Percentiles rank a stretch among this genome's conserved stretches.
These are phyloP conservation scores for Eumaeus atala DNA, from an alignment of 1,140 invertebrate species.

Conservation along the genomic window DNA sequence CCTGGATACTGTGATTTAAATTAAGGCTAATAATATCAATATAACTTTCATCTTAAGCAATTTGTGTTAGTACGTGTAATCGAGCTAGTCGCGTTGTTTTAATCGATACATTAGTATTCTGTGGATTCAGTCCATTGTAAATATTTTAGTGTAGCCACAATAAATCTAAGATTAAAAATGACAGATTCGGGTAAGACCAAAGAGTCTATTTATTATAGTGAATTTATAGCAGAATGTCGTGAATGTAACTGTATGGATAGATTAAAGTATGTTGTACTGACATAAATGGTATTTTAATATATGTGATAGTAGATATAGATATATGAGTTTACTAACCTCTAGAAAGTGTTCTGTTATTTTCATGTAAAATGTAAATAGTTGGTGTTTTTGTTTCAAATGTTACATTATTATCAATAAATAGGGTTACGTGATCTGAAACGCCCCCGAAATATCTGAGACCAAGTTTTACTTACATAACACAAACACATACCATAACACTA, in stretches of 20 bases:
- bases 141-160: too few species aligned
- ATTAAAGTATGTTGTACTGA: slow-evolving; percentile 32
- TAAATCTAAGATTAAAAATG: background rate
- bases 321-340: slow-evolving; percentile 22
- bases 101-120: background rate
- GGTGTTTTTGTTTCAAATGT: background rate
- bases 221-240: slow-evolving; percentile 49
- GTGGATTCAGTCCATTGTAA: too few species aligned
- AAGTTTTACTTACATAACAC: too few species aligned
- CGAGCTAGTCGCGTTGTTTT: slow-evolving; percentile 43
- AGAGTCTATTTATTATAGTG: slow-evolving; percentile 43
- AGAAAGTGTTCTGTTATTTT: background rate
- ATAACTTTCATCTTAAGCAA: slow-evolving; percentile 19
- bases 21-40: slow-evolving; percentile 47
- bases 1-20: slow-evolving; percentile 74
- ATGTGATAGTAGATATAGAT: slow-evolving; percentile 68
- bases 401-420: background rate
- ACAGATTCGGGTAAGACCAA: slow-evolving; percentile 42
- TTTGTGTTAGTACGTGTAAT: slow-evolving; percentile 24
- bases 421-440: too few species aligned
- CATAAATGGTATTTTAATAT: slow-evolving; percentile 54
- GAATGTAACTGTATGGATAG: slow-evolving; percentile 35
- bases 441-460: too few species aligned
- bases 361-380: background rate
- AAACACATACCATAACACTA: too few species aligned